Evolutionary conservation across 2,113 vertebrate species (phyloP).

Genomic region (Crotalus horridus): DNA sequence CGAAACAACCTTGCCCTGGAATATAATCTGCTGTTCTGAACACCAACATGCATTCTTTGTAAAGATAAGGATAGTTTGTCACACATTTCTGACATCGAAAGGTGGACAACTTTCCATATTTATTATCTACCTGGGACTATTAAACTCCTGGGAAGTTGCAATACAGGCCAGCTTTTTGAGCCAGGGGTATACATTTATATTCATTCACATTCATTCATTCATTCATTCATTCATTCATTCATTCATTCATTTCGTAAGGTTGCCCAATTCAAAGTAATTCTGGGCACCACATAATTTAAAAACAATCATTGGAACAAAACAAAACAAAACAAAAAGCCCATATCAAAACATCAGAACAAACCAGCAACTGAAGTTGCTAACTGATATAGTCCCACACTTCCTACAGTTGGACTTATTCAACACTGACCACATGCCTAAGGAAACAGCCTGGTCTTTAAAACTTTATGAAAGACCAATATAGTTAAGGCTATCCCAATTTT

Average conservation of each 20-base stretch:
- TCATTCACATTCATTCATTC: not conserved
- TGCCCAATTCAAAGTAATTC: not conserved
- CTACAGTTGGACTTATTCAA: not conserved
- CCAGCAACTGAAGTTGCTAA: not conserved
- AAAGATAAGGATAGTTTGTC: not conserved
- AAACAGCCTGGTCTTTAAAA: not conserved
- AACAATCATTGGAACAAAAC: not conserved
- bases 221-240: too few species aligned
- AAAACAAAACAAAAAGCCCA: not conserved
- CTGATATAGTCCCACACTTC: not conserved
- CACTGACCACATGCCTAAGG: not conserved
- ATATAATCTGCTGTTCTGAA: not conserved
- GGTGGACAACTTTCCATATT: not conserved
- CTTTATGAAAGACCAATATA: not conserved
- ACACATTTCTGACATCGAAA: not conserved
- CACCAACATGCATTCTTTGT: too few species aligned
- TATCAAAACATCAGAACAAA: not conserved
- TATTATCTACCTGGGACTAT: not conserved
- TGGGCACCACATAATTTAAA: not conserved
- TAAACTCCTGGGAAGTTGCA: not conserved
- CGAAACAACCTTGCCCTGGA: not conserved
- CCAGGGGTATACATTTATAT: not conserved
- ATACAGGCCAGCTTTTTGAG: not conserved
- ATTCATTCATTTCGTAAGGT: not conserved
- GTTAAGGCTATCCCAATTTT: not conserved